Percentiles rank a stretch among this genome's conserved stretches.
These are phyloP conservation scores for Sandelia bainsii DNA, from an alignment of 2,797 vertebrate species.

Conservation along the genomic window DNA sequence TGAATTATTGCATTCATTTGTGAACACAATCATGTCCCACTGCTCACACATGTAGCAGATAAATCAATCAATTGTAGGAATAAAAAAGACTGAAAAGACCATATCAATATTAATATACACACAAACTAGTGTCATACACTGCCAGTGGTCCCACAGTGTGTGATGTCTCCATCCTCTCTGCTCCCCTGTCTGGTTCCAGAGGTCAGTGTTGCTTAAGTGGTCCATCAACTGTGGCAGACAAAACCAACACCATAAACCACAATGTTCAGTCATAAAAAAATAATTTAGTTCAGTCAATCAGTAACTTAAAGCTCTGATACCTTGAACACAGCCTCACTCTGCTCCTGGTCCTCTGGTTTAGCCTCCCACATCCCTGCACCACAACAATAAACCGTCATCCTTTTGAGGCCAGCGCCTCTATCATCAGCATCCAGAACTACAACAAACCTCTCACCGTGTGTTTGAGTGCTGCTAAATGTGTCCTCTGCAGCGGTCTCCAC, in stretches of 20 bases:
- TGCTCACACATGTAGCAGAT: background rate
- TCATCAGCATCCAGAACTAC: background rate
- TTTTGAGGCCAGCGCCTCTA: background rate
- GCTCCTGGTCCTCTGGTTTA: slow-evolving; percentile 71
- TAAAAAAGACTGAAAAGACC: background rate
- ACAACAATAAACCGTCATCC: slow-evolving; percentile 6
- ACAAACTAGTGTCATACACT: slow-evolving; percentile 49
- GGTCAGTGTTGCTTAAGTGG: slow-evolving; percentile 68
- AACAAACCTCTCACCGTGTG: slow-evolving; percentile 49
- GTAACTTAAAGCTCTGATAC: slow-evolving; percentile 38
- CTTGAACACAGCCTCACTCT: slow-evolving; percentile 76
- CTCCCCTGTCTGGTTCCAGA: slow-evolving; percentile 70
- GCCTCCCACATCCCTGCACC: slow-evolving; percentile 65
- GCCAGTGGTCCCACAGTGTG: slow-evolving; percentile 73
- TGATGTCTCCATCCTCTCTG: slow-evolving; percentile 72
- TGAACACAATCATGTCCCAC: background rate
- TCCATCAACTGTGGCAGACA: slow-evolving; percentile 73
- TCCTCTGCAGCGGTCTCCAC: slow-evolving; percentile 37
- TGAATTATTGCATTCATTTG: background rate
- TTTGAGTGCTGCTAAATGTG: slow-evolving; percentile 33
- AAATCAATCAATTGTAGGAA: background rate
- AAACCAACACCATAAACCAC: background rate
- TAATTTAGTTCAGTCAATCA: background rate
- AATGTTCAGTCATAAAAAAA: background rate
- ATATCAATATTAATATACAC: background rate